Conservation (phyloP, 2,797 vertebrate species). For the Typhlichthys eigenmanni region DNA sequence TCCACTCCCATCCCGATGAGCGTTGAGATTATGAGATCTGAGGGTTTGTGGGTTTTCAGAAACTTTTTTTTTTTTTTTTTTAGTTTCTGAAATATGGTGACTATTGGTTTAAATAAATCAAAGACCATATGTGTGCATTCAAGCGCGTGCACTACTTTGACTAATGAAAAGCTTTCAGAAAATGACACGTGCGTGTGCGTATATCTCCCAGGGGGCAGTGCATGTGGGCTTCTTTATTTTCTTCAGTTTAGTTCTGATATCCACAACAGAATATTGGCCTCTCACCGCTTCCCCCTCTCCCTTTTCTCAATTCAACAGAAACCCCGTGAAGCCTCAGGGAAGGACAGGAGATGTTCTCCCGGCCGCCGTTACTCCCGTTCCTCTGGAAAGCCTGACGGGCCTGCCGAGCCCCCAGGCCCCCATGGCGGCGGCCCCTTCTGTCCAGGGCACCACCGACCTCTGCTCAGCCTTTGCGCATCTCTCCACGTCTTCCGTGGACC, state of each 20-base stretch:
- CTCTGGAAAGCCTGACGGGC: conserved; percentile 83
- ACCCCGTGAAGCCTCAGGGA: conserved; percentile 89
- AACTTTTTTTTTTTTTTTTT: background rate
- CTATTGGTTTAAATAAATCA: background rate
- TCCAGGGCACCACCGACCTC: conserved; percentile 79
- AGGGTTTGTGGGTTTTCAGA: conserved; percentile 44
- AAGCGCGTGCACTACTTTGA: conserved; percentile 22
- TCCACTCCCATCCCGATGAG: conserved; percentile 63
- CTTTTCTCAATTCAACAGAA: conserved; percentile 55
- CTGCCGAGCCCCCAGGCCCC: conserved; percentile 81
- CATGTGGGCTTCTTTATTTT: conserved; percentile 47
- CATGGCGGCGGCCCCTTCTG: conserved; percentile 19
- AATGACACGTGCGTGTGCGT: conserved; percentile 46
- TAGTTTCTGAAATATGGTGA: background rate
- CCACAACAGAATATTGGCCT: conserved; percentile 1
- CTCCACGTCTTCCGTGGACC: conserved; percentile 78
- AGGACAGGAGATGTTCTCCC: conserved; percentile 78
- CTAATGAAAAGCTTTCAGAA: conserved; percentile 25
- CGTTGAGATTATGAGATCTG: conserved; percentile 78
- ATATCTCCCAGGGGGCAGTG: conserved; percentile 28
- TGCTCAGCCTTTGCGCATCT: conserved; percentile 76
- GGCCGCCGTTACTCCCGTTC: conserved; percentile 66
- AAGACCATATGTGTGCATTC: conserved; percentile 1
- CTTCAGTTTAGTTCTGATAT: background rate
- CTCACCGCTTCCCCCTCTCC: background rate